Evolutionary conservation across 2,797 vertebrate species (phyloP), one percentile per base, ranked within the genome.

Genomic region (Gadopsis marmoratus): DNA sequence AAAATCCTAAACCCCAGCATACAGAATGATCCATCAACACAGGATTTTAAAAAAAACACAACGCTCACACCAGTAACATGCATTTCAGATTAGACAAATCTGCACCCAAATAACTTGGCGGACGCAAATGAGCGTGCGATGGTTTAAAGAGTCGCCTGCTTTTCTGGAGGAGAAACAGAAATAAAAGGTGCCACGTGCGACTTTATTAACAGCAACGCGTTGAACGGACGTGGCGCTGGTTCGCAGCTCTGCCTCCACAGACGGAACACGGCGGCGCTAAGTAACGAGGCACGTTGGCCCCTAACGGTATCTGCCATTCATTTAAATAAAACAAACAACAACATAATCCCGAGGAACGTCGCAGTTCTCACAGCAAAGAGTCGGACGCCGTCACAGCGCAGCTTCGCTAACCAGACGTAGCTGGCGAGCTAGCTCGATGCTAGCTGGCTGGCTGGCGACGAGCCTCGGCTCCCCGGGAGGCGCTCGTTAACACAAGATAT

Each of bases 361-460:
- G 7, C 43, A 45, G 1, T 6, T 29, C 39, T 39, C 9, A 68
- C 35, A 45, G 26, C 17, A 55, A 11, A 4, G 59, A 56, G n/a
- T 35, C 16, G n/a, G 64, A 41, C 10, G 14, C 29, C 43, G 17
- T 58, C 41, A 29, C 13, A 45, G 41, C 0, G 37, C 43, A 59
- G 9, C 29, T 73, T 59, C 3, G 60, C 65, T 74, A 71, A 63
- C 19, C 0, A 1, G 45, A 47, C 54, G 70, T 86, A 87, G 87
- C 90, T 43, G 2, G 33, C 19, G 19, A 19, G 55, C 7, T 63
- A 88, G 89, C 86, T 54, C 23, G 1, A 13, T 35, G 88, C 76
- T 84, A 86, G 71, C 29, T 9, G 8, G 5, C 50, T 10, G 26
- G 64, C 74, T 48, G 37, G 33, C 37, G 71, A 19, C 8, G 31